Evolutionary conservation across 1,140 invertebrate genomes (phyloP), one percentile per base, ranked within the genome.

Genomic region (Pseudachorutes palmiensis): DNA sequence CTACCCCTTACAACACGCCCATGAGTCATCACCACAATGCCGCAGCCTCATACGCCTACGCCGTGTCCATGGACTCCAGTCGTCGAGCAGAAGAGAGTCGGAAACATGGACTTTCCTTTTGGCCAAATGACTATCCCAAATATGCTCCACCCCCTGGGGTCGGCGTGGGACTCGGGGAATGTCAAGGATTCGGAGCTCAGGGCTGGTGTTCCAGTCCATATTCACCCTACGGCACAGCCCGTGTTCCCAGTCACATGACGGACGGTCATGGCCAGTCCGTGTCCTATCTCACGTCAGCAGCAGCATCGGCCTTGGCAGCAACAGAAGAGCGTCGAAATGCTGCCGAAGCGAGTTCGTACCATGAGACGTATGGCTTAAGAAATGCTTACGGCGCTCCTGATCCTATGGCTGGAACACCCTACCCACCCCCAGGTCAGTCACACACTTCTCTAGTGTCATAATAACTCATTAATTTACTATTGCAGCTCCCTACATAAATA

Each of bases 391-490:
- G 69, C 24, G 62, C 67, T 31, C 45, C 69, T 22, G 72, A 73
- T 55, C 67, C 70, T 1, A 73, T 68, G 67, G 57, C 67, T 29
- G 67, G 55, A 55, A 64, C 69, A 31, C 72, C 72, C 61, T 73
- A 73, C 59, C 69, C 72, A 57, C 72, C 72, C 65, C 65, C 72
- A 73, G 72, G 72, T 73, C 14, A 69, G 67, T 64, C 36, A 58
- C 32, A 12, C 45, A 41, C 16, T 57, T 69, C 36, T 45, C 36
- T 19, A 45, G 36, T 45, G 36, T 45, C 36, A n/a, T 45, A 9
- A 45, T 45, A 45, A 45, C 19, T 45, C 19, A 45, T 45, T n/a
- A n/a, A n/a, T n/a, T n/a, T n/a, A n/a, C n/a, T n/a, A n/a, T n/a
- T n/a, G n/a, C n/a, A n/a, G n/a, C n/a, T n/a, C n/a, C n/a, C n/a